These are phyloP conservation scores for Macrotus californicus DNA, from an alignment of 2,113 vertebrate species.

Conservation along the genomic window DNA sequence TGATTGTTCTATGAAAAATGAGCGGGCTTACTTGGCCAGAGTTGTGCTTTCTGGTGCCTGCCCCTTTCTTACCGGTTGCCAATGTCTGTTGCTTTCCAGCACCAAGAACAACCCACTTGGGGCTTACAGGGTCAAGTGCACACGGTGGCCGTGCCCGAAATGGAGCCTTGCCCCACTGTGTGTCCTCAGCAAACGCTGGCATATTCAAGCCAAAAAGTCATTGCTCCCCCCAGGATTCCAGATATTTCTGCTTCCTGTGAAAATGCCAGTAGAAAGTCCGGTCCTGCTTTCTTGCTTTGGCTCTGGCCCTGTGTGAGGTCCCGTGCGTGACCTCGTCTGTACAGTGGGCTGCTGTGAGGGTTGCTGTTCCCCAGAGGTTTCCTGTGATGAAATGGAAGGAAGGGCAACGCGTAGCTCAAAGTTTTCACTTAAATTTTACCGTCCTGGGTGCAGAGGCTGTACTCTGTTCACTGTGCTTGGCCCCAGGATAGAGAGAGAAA, in stretches of 20 bases:
- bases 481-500: fast-evolving
- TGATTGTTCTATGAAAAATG: neutral
- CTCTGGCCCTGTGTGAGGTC: neutral
- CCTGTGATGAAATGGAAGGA: neutral
- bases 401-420: neutral
- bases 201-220: neutral
- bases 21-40: neutral
- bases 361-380: neutral
- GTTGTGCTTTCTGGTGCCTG: neutral
- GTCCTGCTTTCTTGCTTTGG: neutral
- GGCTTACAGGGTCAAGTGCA: neutral
- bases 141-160: fast-evolving
- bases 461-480: neutral
- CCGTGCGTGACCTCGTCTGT: neutral
- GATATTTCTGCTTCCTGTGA: neutral
- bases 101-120: no score
- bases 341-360: neutral
- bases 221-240: no score
- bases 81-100: no score
- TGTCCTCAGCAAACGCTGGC: neutral
- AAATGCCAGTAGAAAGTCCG: neutral
- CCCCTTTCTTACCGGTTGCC: neutral
- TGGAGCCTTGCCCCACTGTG: no score
- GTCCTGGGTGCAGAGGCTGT: neutral
- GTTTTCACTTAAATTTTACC: neutral